phyloP scores from a whole-genome alignment of 92 coral and sea anemone species.

The Palythoa caribaeorum region DNA sequence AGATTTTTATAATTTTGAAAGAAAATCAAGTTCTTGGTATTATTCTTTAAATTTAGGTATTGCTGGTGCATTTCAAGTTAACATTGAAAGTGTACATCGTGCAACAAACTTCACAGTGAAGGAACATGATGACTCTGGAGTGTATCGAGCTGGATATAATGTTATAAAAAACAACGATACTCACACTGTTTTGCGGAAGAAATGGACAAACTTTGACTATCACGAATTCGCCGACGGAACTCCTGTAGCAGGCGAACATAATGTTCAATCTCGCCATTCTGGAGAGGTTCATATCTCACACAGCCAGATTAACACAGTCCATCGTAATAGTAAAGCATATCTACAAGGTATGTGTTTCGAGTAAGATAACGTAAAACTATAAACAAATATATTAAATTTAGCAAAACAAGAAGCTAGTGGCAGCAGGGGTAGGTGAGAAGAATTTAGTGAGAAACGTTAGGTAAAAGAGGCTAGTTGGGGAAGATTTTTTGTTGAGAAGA shows the following conservation, averaged over 20 bases:
- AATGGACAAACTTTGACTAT: constrained; percentile 93
- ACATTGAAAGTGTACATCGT: constrained; percentile 51
- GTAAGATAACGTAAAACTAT: background rate
- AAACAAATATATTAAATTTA: background rate
- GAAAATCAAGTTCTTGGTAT: background rate
- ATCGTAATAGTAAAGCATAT: constrained; percentile 76
- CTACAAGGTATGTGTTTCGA: constrained; percentile 19
- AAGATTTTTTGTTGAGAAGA: too few relatives aligned
- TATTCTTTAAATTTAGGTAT: constrained; percentile 65
- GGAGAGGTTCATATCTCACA: constrained; percentile 73
- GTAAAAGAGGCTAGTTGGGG: too few relatives aligned
- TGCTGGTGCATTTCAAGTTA: constrained; percentile 84
- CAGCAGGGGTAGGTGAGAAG: too few relatives aligned
- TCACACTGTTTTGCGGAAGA: constrained; percentile 76
- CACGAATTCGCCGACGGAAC: constrained; percentile 86
- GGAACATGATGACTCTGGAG: constrained; percentile 95
- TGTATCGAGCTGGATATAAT: constrained; percentile 76
- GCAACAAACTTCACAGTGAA: constrained; percentile 54
- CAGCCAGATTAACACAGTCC: constrained; percentile 71
- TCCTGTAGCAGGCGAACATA: constrained; percentile 82
- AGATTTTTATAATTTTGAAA: too few relatives aligned
- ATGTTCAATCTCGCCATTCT: constrained; percentile 76
- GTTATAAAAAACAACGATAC: constrained; percentile 74
- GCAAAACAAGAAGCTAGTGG: too few relatives aligned
- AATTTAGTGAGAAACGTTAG: too few relatives aligned